Base-by-base conservation (phyloP, 2,888 invertebrate species). In the Steinernema scapterisci region DNA sequence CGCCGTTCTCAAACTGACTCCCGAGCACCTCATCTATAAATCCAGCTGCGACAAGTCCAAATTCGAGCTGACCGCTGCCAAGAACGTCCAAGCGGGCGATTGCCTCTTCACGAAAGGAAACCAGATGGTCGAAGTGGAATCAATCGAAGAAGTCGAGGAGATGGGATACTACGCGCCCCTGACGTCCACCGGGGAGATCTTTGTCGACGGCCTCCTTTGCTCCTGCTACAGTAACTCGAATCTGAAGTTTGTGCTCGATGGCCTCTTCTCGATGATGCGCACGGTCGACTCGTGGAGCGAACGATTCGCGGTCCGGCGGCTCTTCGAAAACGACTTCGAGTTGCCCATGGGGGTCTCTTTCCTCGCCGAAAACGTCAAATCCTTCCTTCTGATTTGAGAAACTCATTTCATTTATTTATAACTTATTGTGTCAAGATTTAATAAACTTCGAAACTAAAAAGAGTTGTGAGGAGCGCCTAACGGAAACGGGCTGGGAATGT, bases 151-250 rank as follows among this genome's bases (percentile, higher is more conserved):
- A 25, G 63, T 63, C 1, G 63, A 63, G 63, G 63, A 63, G 63
- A 63, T 48, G 11, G 83, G 83, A 19, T 80, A 80, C 73, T 83
- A 82, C 71, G 80, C 83, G 3, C 83, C 83, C 2, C 77, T 83
- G 31, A 83, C 83, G 0, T 56, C 79, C 0, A 80, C 80, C 0
- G 83, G 83, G 19, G 83, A 83, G 72, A 79, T 83, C 73, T 75
- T 82, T 44, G 82, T 82, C 43, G 81, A 83, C 71, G 78, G 80
- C 23, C 76, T 83, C 19, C 75, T 83, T 23, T 75, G 81, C 6
- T 82, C 82, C 13, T 83, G 83, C 56, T 82, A 83, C 51, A 82
- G 82, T 25, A 83, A 83, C 70, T 27, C 63, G 13, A 63, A 31
- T 25, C 63, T 63, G 31, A 63, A 63, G 38, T 63, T 63, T 31